These are phyloP conservation scores for Nomada fucata DNA, from an alignment of 2,888 invertebrate genomes.

Conservation along the genomic window DNA sequence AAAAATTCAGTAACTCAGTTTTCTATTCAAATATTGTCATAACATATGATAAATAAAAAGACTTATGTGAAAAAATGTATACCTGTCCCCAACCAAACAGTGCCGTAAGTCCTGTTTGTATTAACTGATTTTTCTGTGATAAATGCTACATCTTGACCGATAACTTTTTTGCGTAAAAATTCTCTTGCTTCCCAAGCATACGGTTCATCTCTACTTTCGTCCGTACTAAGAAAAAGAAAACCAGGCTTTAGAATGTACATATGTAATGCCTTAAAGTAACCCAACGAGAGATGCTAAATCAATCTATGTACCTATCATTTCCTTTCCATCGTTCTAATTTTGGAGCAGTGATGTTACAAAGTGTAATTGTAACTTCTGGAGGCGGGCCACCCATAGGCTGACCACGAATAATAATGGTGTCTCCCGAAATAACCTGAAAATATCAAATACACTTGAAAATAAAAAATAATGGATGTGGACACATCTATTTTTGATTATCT, in stretches of 20 bases:
- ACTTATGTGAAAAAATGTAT: constrained; percentile 50
- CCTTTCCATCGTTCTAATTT: constrained; percentile 92
- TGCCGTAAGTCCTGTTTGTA: constrained; percentile 94
- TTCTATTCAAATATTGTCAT: background rate
- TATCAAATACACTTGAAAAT: constrained; percentile 87
- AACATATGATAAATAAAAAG: constrained; percentile 6
- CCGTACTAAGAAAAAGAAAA: constrained; percentile 69
- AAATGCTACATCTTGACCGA: constrained; percentile 96
- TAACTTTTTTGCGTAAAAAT: constrained; percentile 95
- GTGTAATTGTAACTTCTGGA: constrained; percentile 95
- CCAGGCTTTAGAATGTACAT: constrained; percentile 4
- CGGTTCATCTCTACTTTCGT: constrained; percentile 94
- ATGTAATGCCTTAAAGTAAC: background rate
- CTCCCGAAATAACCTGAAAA: constrained; percentile 96
- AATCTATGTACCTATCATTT: constrained; percentile 84
- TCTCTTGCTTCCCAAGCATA: constrained; percentile 99
- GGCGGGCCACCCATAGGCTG: constrained; percentile 93
- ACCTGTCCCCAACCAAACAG: constrained; percentile 94
- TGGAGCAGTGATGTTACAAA: constrained; percentile 96
- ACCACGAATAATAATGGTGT: constrained; percentile 96
- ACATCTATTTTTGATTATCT: background rate
- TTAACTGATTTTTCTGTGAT: constrained; percentile 93
- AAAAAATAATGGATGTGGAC: background rate
- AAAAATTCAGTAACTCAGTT: constrained; percentile 1
- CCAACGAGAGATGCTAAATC: constrained; percentile 8